Evolutionary conservation across 1,140 invertebrate genomes (phyloP).

Genomic region (Agrypnia vestita): DNA sequence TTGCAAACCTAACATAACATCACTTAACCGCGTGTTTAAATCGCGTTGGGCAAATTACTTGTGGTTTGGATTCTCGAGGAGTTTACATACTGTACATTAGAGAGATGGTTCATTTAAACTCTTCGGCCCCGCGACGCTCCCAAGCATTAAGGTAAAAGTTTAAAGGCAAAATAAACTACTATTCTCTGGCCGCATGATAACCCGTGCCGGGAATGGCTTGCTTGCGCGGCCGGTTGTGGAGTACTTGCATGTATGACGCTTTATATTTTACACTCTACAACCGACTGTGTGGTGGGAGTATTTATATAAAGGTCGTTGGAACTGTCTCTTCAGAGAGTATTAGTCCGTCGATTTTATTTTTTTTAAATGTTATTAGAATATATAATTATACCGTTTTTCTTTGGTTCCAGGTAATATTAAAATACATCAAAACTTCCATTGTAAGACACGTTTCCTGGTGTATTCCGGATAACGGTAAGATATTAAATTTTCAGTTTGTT

Average conservation of each 20-base stretch:
- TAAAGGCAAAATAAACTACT: constrained; percentile 19
- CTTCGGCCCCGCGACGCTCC: constrained; percentile 20
- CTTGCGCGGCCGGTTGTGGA: too few species aligned
- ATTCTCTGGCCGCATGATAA: constrained; percentile 14
- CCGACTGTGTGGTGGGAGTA: too few species aligned
- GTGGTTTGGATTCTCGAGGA: constrained; percentile 15
- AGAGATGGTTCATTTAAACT: constrained; percentile 7
- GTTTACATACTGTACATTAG: background rate
- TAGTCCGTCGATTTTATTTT: background rate
- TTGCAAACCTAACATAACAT: constrained; percentile 11
- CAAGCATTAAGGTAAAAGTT: background rate
- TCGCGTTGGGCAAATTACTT: constrained; percentile 26
- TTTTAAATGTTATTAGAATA: background rate
- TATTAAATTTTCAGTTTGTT: too few species aligned
- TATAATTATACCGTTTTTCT: background rate
- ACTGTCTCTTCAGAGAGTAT: too few species aligned
- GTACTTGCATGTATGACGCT: too few species aligned
- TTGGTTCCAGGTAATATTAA: constrained; percentile 14
- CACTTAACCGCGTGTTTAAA: constrained; percentile 17
- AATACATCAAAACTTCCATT: background rate
- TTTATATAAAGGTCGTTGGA: too few species aligned
- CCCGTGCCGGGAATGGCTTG: background rate
- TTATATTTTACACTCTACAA: too few species aligned
- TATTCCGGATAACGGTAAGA: too few species aligned
- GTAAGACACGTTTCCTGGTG: too few species aligned